Percentiles rank a stretch among this genome's conserved stretches.
phyloP scores from a whole-genome alignment of 2,113 vertebrate genomes.

The Sterrhoptilus dennistouni region DNA sequence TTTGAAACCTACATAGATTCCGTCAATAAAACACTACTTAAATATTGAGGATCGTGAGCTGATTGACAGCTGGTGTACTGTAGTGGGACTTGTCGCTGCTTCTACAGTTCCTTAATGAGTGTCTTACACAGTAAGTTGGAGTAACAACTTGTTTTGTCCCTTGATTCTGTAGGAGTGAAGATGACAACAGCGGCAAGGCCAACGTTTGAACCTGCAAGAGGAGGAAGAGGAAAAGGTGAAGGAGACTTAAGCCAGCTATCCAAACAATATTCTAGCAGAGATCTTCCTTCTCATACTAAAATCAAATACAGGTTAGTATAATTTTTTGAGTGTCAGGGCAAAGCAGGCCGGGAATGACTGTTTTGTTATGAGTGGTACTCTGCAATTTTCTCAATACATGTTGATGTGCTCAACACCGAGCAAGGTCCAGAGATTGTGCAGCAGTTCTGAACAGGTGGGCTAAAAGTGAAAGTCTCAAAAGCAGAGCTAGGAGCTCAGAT shows the following conservation, averaged over 20 bases:
- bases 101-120: neutral
- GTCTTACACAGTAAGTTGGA: neutral
- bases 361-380: neutral
- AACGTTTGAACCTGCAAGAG: slow-evolving; percentile 95
- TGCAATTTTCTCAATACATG: accelerated
- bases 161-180: slow-evolving; percentile 52
- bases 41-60: neutral
- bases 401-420: neutral
- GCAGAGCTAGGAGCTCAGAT: neutral
- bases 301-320: slow-evolving; percentile 91
- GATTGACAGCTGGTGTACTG: neutral
- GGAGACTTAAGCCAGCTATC: slow-evolving; percentile 95
- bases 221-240: slow-evolving; percentile 96
- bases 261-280: slow-evolving; percentile 96
- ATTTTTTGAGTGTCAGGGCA: neutral
- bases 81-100: neutral
- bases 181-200: slow-evolving; percentile 98
- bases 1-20: neutral
- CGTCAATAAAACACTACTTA: neutral
- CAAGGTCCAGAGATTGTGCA: neutral
- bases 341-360: neutral
- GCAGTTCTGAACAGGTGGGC: neutral
- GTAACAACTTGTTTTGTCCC: neutral
- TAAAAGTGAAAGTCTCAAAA: neutral
- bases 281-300: slow-evolving; percentile 96